Evolutionary conservation across 2,888 invertebrate species (phyloP).

Genomic region (Thecophora atra): DNA sequence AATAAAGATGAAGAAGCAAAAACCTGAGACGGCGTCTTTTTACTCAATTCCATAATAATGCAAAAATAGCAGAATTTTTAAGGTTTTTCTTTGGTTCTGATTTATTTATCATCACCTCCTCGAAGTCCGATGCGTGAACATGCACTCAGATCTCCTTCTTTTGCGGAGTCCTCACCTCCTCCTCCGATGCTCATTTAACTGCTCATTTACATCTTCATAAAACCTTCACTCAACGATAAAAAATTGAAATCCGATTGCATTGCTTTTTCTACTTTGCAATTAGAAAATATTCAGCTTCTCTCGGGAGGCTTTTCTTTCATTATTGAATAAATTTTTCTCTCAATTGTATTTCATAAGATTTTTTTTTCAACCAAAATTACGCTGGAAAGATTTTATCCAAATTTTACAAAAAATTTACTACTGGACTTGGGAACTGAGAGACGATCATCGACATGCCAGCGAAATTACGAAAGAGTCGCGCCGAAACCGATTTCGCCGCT

Average conservation of each 20-base stretch:
- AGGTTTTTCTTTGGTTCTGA: no score
- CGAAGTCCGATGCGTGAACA: no score
- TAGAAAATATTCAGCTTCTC: no score
- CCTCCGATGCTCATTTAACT: no score
- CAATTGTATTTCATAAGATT: slow-evolving; percentile 7
- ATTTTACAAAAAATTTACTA: not conserved
- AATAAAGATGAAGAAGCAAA: slow-evolving; percentile 13
- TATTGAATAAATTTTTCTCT: slow-evolving; percentile 3
- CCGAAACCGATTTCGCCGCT: not conserved
- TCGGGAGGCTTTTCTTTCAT: not conserved
- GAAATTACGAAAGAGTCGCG: slow-evolving; percentile 12
- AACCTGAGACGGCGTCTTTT: not conserved
- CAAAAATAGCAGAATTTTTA: not conserved
- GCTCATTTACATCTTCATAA: no score
- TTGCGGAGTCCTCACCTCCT: no score
- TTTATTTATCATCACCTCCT: no score
- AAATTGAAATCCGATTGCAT: no score
- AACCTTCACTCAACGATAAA: no score
- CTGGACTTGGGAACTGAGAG: not conserved
- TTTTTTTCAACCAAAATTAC: slow-evolving; percentile 19
- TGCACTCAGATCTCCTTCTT: no score
- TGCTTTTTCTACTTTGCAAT: no score
- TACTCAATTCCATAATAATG: not conserved
- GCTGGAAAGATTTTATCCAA: not conserved
- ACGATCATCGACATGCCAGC: slow-evolving; percentile 2